Conservation (phyloP, 2,113 vertebrate genomes). For the Austrofundulus limnaeus region DNA sequence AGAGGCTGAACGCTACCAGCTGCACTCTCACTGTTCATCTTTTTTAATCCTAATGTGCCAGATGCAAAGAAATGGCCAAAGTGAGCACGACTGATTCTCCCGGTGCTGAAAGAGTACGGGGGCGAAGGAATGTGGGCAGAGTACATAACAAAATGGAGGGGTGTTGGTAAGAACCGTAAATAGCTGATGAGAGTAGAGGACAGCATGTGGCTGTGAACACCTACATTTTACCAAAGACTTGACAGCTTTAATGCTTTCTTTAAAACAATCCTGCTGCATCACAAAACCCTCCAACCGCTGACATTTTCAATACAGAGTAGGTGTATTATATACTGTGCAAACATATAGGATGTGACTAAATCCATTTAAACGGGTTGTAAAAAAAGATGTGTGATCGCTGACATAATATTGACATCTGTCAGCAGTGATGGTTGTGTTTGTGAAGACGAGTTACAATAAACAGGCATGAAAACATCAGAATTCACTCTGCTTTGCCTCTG, state of each 20-base stretch:
- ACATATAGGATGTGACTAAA: too few species aligned
- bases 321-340: neutral
- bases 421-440: too few species aligned
- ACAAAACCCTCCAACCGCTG: slow-evolving; percentile 39
- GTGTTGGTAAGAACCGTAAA: slow-evolving; percentile 71
- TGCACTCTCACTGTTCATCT: slow-evolving; percentile 53
- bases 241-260: slow-evolving; percentile 58
- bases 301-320: slow-evolving; percentile 18
- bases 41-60: slow-evolving; percentile 65
- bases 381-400: too few species aligned
- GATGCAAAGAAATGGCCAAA: slow-evolving; percentile 67
- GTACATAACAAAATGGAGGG: slow-evolving; percentile 76
- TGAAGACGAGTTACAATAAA: too few species aligned
- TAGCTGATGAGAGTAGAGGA: slow-evolving; percentile 69
- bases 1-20: slow-evolving; percentile 44
- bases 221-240: slow-evolving; percentile 57
- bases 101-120: slow-evolving; percentile 56
- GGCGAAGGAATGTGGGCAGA: slow-evolving; percentile 67
- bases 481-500: neutral
- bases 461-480: neutral
- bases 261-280: slow-evolving; percentile 43
- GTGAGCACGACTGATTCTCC: slow-evolving; percentile 58
- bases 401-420: too few species aligned
- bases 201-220: slow-evolving; percentile 63
- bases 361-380: too few species aligned